Conservation (phyloP, 2,888 invertebrate genomes). For the Epinotia ramella region DNA sequence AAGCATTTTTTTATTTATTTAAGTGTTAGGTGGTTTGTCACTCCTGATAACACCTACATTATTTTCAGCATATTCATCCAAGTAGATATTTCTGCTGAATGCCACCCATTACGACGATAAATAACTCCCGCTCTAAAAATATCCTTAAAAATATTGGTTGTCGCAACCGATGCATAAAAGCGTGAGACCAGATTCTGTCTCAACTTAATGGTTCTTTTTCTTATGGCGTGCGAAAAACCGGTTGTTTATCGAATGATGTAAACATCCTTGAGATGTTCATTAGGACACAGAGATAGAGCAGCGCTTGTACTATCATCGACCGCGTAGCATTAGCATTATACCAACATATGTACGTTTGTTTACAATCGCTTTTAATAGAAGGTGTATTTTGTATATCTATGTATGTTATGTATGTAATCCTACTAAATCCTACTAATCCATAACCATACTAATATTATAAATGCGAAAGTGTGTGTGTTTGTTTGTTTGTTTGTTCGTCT, state of each 20-base stretch:
- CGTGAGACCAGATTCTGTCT: slow-evolving; percentile 7
- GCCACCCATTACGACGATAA: no score
- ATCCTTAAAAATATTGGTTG: neutral
- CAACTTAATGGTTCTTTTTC: slow-evolving; percentile 17
- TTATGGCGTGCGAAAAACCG: slow-evolving; percentile 57
- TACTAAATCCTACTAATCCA: no score
- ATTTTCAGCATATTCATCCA: no score
- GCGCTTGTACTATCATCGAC: slow-evolving; percentile 50
- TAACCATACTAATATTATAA: no score
- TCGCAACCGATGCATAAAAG: slow-evolving; percentile 4
- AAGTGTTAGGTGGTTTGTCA: no score
- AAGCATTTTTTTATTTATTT: no score
- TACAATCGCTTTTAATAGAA: neutral
- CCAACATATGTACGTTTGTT: neutral
- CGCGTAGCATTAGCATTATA: neutral
- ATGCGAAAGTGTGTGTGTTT: no score
- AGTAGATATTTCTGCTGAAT: no score
- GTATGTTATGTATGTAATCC: no score
- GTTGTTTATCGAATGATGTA: slow-evolving; percentile 61
- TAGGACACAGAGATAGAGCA: slow-evolving; percentile 53
- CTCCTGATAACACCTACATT: no score
- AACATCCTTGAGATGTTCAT: slow-evolving; percentile 68
- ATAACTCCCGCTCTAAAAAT: neutral
- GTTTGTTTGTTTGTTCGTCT: no score
- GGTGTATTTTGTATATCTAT: neutral